Evolutionary conservation across 2,113 vertebrate genomes (phyloP), one percentile per base, ranked within the genome.

Genomic region (Ailurus styani): DNA sequence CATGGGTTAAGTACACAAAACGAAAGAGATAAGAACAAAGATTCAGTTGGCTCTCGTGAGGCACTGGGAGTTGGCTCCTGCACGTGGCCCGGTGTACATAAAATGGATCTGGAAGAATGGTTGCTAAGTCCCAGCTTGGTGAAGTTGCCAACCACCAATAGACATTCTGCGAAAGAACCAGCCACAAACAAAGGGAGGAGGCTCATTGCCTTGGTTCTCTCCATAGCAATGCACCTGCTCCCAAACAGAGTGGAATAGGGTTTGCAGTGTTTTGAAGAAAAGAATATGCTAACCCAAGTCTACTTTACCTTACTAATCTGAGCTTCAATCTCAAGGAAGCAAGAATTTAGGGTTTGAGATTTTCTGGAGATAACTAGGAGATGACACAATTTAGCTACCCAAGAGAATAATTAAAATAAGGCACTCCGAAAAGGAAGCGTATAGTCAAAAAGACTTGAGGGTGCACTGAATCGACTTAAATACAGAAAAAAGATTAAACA

Each of bases 361-460:
- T 88, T 73, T 68, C 50, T 77, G 47, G 40, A 47, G 88, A 95
- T 89, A 66, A 84, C 34, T 27, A 45, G 42, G 62, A 54, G 15
- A 72, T 45, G 45, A 73, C 4, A 45, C 6, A 14, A 23, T 54
- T 45, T 72, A 89, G 20, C 37, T 50, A 34, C 20, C 20, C 42
- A 92, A 84, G 23, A 88, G 29, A 77, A 84, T 37, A 75, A 87
- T 18, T 15, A 64, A 83, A 89, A 82, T 82, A 82, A 50, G 18
- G 62, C 34, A 47, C 47, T 55, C 47, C 86, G 45, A 37, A 89
- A 78, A 89, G 3, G 15, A 42, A 86, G 10, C 6, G 17, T 55
- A 50, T 50, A 57, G 42, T 57, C 8, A 47, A 84, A 85, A 84
- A 70, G 4, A 34, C 6, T 34, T 82, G 3, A 68, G 20, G 34